These are phyloP conservation scores for Tribolium castaneum DNA, from an alignment of 1,140 invertebrate genomes.

Conservation along the genomic window DNA sequence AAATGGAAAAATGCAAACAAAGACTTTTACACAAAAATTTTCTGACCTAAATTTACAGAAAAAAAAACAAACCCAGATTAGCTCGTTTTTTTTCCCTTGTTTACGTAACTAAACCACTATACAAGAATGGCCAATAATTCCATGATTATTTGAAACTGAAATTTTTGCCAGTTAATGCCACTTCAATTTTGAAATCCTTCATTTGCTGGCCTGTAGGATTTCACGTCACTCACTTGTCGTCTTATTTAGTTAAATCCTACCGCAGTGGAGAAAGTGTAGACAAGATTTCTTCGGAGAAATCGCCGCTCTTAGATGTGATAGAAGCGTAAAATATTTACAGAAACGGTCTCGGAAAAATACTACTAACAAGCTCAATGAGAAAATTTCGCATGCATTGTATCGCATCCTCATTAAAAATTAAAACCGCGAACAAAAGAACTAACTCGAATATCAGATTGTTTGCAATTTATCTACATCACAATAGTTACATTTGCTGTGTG, in stretches of 20 bases:
- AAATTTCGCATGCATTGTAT: not conserved
- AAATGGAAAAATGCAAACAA: not conserved
- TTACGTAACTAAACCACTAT: too few species aligned
- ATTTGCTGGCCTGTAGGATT: constrained; percentile 17
- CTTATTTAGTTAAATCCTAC: constrained; percentile 14
- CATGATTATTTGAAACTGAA: too few species aligned
- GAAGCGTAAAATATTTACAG: not conserved
- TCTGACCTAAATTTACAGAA: not conserved
- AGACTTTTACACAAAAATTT: not conserved
- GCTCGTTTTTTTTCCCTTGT: too few species aligned
- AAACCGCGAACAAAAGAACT: not conserved
- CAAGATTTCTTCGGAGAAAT: not conserved
- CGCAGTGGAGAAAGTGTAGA: not conserved
- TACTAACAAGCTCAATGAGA: not conserved
- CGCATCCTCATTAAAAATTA: not conserved
- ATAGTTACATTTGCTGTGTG: not conserved
- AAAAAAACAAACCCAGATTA: not conserved
- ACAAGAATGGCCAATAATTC: too few species aligned
- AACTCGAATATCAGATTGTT: not conserved
- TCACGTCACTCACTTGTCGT: constrained; percentile 17
- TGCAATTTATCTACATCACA: constrained; percentile 13
- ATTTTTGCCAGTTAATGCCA: not conserved
- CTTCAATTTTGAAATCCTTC: constrained; percentile 8
- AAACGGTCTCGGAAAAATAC: not conserved
- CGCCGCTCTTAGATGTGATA: not conserved